phyloP scores from a whole-genome alignment of 2,113 vertebrate genomes.

The Loxodonta africana region DNA sequence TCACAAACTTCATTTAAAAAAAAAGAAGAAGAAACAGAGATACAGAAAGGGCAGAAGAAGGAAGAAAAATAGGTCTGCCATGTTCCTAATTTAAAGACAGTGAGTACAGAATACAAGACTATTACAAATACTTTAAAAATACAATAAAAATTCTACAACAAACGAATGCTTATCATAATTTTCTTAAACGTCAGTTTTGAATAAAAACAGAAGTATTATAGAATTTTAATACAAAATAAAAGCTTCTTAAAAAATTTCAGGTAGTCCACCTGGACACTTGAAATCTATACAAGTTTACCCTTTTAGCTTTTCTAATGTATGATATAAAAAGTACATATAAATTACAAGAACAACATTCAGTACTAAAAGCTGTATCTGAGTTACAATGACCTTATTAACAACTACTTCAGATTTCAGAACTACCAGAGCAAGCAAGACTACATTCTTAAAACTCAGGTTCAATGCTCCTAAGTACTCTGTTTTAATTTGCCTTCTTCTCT shows the following conservation, averaged over 20 bases:
- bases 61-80: neutral
- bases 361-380: neutral
- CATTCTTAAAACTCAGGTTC: neutral
- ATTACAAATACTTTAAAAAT: neutral
- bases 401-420: constrained; percentile 59
- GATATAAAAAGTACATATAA: neutral
- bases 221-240: constrained; percentile 18
- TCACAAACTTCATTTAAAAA: constrained; percentile 11
- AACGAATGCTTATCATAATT: neutral
- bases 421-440: neutral
- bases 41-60: neutral
- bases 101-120: neutral
- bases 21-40: neutral
- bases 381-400: constrained; percentile 14
- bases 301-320: constrained; percentile 11
- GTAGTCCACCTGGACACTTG: neutral
- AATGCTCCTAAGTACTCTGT: neutral
- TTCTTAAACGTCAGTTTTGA: constrained; percentile 11
- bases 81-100: neutral
- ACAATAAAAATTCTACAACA: neutral
- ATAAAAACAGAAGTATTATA: constrained; percentile 4
- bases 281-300: neutral
- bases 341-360: neutral
- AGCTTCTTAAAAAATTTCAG: neutral
- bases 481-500: constrained; percentile 18